Evolutionary conservation across 2,113 vertebrate species (phyloP).

Genomic region (Pangasianodon hypophthalmus): DNA sequence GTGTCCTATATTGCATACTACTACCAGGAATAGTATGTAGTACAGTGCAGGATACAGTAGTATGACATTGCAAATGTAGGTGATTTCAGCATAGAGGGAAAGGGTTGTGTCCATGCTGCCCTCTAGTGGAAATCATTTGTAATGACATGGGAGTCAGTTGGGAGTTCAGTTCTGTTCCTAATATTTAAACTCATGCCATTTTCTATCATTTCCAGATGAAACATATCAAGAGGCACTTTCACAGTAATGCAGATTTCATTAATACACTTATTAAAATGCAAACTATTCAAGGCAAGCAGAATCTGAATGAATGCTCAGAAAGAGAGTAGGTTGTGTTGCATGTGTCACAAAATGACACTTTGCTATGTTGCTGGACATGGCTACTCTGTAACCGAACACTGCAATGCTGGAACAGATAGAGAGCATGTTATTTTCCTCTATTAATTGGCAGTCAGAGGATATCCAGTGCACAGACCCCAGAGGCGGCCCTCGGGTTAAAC

Average conservation of each 20-base stretch:
- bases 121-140: slow-evolving; percentile 62
- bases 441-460: slow-evolving; percentile 49
- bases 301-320: not conserved
- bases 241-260: slow-evolving; percentile 14
- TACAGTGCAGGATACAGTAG: not conserved
- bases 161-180: not conserved
- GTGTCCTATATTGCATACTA: not conserved
- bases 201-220: not conserved
- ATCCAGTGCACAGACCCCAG: slow-evolving; percentile 39
- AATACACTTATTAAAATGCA: slow-evolving; percentile 1
- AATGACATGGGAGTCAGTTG: slow-evolving; percentile 16
- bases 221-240: not conserved
- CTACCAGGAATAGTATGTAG: not conserved
- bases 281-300: slow-evolving; percentile 15
- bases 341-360: not conserved
- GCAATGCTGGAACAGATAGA: not conserved
- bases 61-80: not conserved
- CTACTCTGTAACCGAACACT: slow-evolving; percentile 23
- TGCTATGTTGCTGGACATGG: not conserved
- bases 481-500: slow-evolving; percentile 46
- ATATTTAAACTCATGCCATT: not conserved
- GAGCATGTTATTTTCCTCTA: slow-evolving; percentile 28
- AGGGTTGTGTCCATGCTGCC: slow-evolving; percentile 53
- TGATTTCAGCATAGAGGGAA: not conserved
- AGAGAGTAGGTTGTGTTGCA: not conserved